Conservation (phyloP, 2,113 vertebrate species). For the Natator depressus region DNA sequence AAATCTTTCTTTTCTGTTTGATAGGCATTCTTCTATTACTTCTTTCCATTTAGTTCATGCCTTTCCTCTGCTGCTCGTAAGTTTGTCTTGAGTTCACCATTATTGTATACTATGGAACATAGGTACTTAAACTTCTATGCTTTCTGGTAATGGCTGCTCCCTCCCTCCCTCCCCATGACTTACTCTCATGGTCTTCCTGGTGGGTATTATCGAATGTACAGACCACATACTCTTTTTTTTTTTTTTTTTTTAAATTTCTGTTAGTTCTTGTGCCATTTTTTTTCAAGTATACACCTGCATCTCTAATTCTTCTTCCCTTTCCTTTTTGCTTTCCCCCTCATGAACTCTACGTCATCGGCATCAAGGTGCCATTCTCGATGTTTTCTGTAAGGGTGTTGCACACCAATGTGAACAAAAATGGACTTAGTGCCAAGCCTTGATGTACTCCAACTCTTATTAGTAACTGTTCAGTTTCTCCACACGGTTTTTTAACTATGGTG, state of each 20-base stretch:
- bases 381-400: too few species aligned
- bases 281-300: not conserved
- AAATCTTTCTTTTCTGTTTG: not conserved
- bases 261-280: not conserved
- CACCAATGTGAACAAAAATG: too few species aligned
- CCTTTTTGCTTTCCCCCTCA: not conserved
- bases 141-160: not conserved
- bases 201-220: not conserved
- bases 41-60: not conserved
- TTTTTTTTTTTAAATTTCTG: not conserved
- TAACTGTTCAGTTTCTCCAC: too few species aligned
- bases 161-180: not conserved
- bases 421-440: too few species aligned
- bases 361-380: too few species aligned
- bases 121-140: not conserved
- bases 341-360: not conserved
- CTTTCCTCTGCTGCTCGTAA: not conserved
- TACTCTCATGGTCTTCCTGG: not conserved
- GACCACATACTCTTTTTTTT: not conserved
- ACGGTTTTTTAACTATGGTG: too few species aligned
- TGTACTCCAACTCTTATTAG: too few species aligned
- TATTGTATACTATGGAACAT: not conserved
- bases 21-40: not conserved
- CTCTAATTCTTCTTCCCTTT: not conserved
- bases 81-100: not conserved